Percentiles rank a stretch among this genome's conserved stretches.
phyloP scores from a whole-genome alignment of 2,113 vertebrate genomes.

The Archilochus colubris region DNA sequence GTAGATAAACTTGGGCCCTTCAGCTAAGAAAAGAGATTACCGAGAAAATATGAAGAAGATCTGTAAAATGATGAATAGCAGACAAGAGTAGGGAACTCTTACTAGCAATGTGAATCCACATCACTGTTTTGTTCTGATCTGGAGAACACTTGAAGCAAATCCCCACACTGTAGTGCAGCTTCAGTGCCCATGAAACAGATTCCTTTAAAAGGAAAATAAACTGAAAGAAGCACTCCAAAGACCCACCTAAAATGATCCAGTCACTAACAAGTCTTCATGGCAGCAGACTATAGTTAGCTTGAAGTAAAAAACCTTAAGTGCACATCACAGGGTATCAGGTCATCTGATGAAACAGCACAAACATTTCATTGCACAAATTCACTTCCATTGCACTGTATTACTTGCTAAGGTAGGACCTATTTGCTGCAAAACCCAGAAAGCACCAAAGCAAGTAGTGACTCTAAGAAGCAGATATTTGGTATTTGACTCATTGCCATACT shows the following conservation, averaged over 20 bases:
- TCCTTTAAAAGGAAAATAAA: conserved; percentile 6
- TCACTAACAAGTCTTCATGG: not conserved
- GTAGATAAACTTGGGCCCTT: not conserved
- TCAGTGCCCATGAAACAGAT: not conserved
- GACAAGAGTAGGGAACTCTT: not conserved
- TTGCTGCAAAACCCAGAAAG: not conserved
- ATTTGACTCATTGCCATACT: not conserved
- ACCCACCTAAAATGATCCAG: not conserved
- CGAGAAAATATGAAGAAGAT: not conserved
- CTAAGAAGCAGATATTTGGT: not conserved
- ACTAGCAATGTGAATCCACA: not conserved
- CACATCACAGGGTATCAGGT: not conserved
- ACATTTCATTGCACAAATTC: not conserved
- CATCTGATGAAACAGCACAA: not conserved
- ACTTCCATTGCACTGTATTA: not conserved
- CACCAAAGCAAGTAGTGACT: not conserved
- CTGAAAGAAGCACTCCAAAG: not conserved
- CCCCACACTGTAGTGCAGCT: not conserved
- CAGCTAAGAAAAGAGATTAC: not conserved
- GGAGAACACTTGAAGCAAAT: not conserved
- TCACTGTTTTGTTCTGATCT: not conserved
- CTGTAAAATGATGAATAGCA: not conserved
- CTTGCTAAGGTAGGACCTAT: not conserved
- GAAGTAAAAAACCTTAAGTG: not conserved
- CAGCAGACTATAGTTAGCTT: not conserved